Base-by-base conservation (phyloP, 2,888 invertebrate genomes). In the Lasioglossum vierecki region DNA sequence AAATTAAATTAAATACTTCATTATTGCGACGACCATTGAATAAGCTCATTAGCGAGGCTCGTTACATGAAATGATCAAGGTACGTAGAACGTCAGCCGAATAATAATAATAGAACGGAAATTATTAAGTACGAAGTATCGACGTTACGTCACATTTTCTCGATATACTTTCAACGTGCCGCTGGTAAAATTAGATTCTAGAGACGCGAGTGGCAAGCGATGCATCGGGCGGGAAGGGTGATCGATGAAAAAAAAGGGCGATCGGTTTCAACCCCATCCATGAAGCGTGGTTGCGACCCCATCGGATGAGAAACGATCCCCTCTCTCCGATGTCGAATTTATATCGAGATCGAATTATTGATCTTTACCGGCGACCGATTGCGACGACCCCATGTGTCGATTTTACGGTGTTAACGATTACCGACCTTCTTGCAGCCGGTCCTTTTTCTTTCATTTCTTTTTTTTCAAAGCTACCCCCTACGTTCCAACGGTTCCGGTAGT, bases 341-440 rank as follows among this genome's bases (percentile, higher is more conserved):
- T 94, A 93, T 94, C 93, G 91, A 91, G 94, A 94, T 93, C 93
- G 92, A 92, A 93, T 93, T 94, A 94, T 94, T 94, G 94, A 94
- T 94, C 94, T 93, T 92, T 90, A 90, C 92, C 91, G 90, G 83
- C 85, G 85, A 91, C 88, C 91, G 90, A 91, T 90, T 89, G 91
- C 91, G 88, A 86, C 88, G 89, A 88, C 86, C 86, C 88, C 91
- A 87, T 86, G 90, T 90, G 91, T 91, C 91, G 92, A 93, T 92
- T 92, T 91, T 92, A 92, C 92, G 91, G 91, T 93, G 93, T 92
- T 93, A 92, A 93, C 92, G 91, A 90, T 90, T 90, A 76, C 79
- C 83, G 78, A 79, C 81, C 88, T 78, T 78, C 79, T 75, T 71
- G 49, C 49, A 30, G 83, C 81, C 77, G 74, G 75, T 85, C 63